A percentile compares a stretch with the other conserved stretches of the same genome.
phyloP scores from a whole-genome alignment of 2,113 vertebrate species.

The Brachionichthys hirsutus region DNA sequence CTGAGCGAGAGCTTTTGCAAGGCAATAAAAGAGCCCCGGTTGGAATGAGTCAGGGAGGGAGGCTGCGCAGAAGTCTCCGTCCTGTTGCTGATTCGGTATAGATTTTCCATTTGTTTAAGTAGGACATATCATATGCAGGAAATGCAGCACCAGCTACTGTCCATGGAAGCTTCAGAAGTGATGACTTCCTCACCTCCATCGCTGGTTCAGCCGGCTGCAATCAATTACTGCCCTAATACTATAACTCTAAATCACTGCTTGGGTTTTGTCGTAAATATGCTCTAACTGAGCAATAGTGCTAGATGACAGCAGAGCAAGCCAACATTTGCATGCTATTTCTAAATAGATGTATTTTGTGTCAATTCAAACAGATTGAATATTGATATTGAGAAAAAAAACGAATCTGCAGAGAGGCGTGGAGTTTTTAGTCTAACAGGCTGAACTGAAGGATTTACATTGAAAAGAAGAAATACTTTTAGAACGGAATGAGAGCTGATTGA shows the following conservation, averaged over 20 bases:
- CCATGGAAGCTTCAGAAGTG: conserved; percentile 19
- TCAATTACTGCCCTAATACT: conserved; percentile 19
- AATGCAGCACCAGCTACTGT: conserved; percentile 33
- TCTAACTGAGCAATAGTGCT: background rate
- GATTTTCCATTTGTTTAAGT: conserved; percentile 71
- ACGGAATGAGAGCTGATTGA: too few species aligned
- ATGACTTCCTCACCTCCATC: conserved; percentile 26
- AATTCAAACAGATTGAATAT: too few species aligned
- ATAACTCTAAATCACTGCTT: background rate
- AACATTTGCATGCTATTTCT: background rate
- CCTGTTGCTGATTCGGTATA: conserved; percentile 63
- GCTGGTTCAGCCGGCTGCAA: conserved; percentile 15
- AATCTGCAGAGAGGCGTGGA: too few species aligned
- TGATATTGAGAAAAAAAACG: too few species aligned
- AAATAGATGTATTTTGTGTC: too few species aligned
- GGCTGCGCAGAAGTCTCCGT: conserved; percentile 25
- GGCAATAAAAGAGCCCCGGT: conserved; percentile 41
- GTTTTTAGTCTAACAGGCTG: too few species aligned
- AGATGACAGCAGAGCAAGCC: too few species aligned
- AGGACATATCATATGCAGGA: conserved; percentile 47
- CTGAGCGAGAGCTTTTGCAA: conserved; percentile 47
- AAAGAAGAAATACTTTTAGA: too few species aligned
- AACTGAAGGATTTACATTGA: too few species aligned
- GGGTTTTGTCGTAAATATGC: background rate
- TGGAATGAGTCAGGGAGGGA: conserved; percentile 29